Evolutionary conservation across 2,113 vertebrate species (phyloP), one percentile per base, ranked within the genome.

Genomic region (Rhinolophus sinicus): DNA sequence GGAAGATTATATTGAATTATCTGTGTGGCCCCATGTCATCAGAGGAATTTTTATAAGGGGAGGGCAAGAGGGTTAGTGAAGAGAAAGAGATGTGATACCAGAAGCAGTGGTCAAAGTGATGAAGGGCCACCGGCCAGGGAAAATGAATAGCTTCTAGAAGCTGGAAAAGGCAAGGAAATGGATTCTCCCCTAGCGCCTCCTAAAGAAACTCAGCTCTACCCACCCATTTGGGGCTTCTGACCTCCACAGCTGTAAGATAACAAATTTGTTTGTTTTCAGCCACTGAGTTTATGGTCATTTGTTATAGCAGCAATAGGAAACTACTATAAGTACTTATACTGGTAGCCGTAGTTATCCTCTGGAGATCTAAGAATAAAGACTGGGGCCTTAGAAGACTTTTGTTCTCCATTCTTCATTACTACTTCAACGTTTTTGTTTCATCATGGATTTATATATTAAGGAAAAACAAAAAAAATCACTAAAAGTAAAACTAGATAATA

Each of bases 401-500:
- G 8, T 60, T 89, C 35, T 86, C 24, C 30, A 56, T 35, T 89
- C 47, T 86, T 85, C 52, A 38, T 3, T 82, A 64, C 80, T 81
- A 62, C 14, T 76, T 95, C 65, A 88, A 64, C 21, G 16, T 73
- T 64, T 94, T 58, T 72, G 22, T 84, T 93, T 90, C 80, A 81
- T 93, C 52, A 30, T 56, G 15, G 21, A 77, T 73, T 88, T 52
- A 30, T 80, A 33, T 58, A 73, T 8, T 65, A 84, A 80, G 30
- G 90, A 64, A 90, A 93, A 89, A 52, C 30, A 6, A 92, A 47
- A 47, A 73, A 54, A 40, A 47, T 56, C 8, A 47, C 72, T 52
- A 28, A 89, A 89, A 90, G 28, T 30, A 67, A 91, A 92, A 44
- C 5, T 28, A 78, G 8, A 2, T 87, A 69, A 58, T 54, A 54